Evolutionary conservation across 2,113 vertebrate species (phyloP).

Genomic region (Taxidea taxus): DNA sequence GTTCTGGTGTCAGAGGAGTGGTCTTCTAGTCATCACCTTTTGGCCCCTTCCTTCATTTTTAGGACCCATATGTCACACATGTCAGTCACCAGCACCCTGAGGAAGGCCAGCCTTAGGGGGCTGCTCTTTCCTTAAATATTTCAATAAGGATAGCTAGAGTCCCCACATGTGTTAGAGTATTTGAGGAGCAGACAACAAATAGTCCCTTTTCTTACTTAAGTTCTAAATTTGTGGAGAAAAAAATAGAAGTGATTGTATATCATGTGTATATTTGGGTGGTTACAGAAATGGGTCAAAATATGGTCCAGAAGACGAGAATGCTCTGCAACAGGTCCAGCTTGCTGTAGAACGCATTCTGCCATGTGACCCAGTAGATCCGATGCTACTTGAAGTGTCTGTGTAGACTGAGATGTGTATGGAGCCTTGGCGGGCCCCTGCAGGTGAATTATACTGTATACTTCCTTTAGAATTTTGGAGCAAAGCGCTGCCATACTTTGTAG

Average conservation of each 20-base stretch:
- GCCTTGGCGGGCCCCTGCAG: background rate
- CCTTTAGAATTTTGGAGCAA: background rate
- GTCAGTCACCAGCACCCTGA: background rate
- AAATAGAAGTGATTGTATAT: background rate
- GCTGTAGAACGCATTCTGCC: background rate
- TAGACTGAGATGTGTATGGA: background rate
- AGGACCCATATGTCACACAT: background rate
- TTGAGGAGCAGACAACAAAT: background rate
- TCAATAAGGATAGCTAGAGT: background rate
- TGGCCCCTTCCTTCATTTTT: background rate
- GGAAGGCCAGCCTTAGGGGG: background rate
- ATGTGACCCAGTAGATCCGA: background rate
- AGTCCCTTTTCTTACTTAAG: background rate
- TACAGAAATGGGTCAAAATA: background rate
- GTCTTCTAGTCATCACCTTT: background rate
- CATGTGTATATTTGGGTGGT: background rate
- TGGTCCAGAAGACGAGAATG: background rate
- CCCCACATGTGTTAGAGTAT: background rate
- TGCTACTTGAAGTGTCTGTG: background rate
- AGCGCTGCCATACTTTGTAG: background rate
- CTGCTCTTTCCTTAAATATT: background rate
- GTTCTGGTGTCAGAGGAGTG: background rate
- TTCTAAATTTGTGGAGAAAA: conserved; percentile 18
- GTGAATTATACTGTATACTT: background rate
- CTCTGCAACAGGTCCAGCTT: background rate